These are phyloP conservation scores for Nannoperca australis DNA, from an alignment of 2,797 vertebrate species.

Conservation along the genomic window DNA sequence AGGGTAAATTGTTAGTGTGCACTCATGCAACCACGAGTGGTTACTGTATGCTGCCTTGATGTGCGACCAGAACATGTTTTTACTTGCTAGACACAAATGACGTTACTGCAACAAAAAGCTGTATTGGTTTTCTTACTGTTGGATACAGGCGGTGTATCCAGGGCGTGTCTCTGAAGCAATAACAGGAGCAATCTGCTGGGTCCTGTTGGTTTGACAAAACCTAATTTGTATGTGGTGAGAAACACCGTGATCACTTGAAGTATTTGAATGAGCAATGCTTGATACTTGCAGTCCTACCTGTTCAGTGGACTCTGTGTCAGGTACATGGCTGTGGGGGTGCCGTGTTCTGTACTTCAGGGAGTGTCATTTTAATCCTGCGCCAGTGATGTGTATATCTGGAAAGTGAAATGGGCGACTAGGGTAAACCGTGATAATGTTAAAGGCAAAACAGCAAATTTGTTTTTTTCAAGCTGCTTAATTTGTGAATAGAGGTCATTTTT, in stretches of 20 bases:
- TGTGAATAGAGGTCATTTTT: neutral
- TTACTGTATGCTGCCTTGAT: neutral
- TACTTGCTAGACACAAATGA: neutral
- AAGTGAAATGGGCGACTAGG: neutral
- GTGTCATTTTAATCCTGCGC: slow-evolving; percentile 9
- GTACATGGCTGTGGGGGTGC: neutral
- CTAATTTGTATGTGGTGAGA: slow-evolving; percentile 25
- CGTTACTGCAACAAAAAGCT: neutral
- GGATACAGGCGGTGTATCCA: neutral
- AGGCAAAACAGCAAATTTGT: too few relatives aligned
- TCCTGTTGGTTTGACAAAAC: slow-evolving; percentile 1
- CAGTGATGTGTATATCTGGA: neutral
- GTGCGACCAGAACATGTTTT: neutral
- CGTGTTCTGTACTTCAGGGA: slow-evolving; percentile 7
- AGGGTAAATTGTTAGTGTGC: neutral
- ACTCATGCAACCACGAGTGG: neutral
- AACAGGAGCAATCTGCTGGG: neutral
- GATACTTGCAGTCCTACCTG: slow-evolving; percentile 40
- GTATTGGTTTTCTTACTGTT: neutral
- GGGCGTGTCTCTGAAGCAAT: neutral
- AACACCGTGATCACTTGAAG: neutral
- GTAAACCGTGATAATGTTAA: neutral
- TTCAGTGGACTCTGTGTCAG: slow-evolving; percentile 20
- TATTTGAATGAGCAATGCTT: slow-evolving; percentile 48
- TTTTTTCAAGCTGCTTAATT: neutral